Evolutionary conservation across 2,113 vertebrate species (phyloP), one percentile per base, ranked within the genome.

Genomic region (Corynorhinus townsendii): DNA sequence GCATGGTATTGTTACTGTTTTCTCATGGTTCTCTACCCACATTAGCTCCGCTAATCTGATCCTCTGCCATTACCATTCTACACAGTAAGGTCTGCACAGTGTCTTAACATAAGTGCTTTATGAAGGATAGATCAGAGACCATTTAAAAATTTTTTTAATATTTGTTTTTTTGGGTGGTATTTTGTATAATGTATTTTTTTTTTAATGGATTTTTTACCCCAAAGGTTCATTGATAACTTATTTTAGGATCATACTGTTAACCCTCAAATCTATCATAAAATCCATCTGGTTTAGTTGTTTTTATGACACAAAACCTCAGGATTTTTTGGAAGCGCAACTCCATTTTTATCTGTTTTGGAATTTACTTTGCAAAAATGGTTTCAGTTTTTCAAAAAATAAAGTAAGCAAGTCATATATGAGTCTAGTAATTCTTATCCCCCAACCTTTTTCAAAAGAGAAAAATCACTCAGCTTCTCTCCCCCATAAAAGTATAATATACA

Each of bases 301-400:
- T 62, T 73, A 43, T 73, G 54, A 73, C 49, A 52, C 26, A 93
- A 73, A 89, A 33, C 26, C 54, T 83, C 17, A 81, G 8, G 11
- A 6, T 62, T 92, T 68, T 66, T 94, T 56, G 35, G 30, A 90
- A 90, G 12, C n/a, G 33, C 19, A 93, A 24, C 40, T 91, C 83
- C 14, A 75, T 85, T 89, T 90, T 80, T 72, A 38, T 71, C 68
- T 95, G 19, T 95, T 93, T 96, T 22, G 3, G 35, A 69, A 59
- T 93, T 92, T 90, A 84, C 82, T 96, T 92, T 82, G 69, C 71
- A 86, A 92, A 90, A 73, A 26, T 73, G 7, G 10, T 69, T 92
- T 77, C 40, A 40, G 56, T 59, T 47, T 64, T 77, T 22, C 15
- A 35, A 62, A 89, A 77, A 88, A 71, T 35, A 69, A 62, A 71